These are phyloP conservation scores for Pachyramphus minor DNA, from an alignment of 2,113 vertebrate genomes.

Conservation along the genomic window DNA sequence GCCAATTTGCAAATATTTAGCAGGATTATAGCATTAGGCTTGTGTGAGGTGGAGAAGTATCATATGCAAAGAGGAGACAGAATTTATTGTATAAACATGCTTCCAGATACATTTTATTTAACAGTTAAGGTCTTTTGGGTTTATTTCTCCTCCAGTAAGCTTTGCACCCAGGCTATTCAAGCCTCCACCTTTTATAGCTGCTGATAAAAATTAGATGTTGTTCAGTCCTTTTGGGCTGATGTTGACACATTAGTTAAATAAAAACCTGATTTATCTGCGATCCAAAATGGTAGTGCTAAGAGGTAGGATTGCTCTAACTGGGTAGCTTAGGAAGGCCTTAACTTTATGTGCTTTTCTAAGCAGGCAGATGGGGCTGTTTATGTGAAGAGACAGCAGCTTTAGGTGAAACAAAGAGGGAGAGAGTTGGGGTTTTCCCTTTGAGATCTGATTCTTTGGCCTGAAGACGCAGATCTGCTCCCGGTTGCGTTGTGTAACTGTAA, in stretches of 20 bases:
- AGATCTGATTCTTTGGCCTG: not conserved
- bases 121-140: not conserved
- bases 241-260: conserved; percentile 28
- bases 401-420: not conserved
- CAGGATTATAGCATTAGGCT: not conserved
- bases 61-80: not conserved
- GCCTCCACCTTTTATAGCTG: not conserved
- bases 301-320: not conserved
- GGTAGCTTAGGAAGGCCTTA: not conserved
- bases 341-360: not conserved
- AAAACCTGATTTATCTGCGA: conserved; percentile 14
- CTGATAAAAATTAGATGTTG: conserved; percentile 23
- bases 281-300: not conserved
- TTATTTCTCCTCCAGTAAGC: not conserved
- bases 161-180: not conserved
- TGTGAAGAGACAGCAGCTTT: not conserved
- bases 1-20: conserved; percentile 18
- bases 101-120: not conserved
- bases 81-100: not conserved
- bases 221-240: conserved; percentile 22
- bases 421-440: not conserved
- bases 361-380: not conserved
- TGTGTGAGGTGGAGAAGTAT: not conserved
- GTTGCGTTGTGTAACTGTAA: conserved; percentile 1
- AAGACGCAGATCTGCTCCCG: not conserved